Conservation (phyloP, 53 echinoderm and acorn worm genomes). For the Mesocentrotus franciscanus region DNA sequence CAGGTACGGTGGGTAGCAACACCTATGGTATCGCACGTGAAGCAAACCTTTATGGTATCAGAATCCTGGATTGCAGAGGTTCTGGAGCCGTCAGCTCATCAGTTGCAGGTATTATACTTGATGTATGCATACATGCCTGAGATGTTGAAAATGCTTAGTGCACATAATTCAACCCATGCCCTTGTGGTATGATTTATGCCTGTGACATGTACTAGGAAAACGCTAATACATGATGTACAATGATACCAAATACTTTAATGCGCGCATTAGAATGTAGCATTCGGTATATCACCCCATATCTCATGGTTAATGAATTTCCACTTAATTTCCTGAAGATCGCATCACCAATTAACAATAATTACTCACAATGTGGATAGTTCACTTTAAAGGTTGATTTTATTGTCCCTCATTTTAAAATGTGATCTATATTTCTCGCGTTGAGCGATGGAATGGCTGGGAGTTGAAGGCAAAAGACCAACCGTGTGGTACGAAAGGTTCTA, state of each 20-base stretch:
- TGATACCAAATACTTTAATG: no score
- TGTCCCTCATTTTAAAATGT: not conserved
- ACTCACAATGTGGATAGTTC: no score
- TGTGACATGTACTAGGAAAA: no score
- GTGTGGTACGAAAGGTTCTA: constrained; percentile 41
- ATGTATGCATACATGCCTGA: no score
- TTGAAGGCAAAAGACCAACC: constrained; percentile 46
- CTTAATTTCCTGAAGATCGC: not conserved
- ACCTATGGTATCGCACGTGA: constrained; percentile 60
- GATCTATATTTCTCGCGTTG: not conserved
- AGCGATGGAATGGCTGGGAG: constrained; percentile 10
- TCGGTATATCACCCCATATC: no score
- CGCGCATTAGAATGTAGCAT: no score
- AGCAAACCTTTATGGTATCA: constrained; percentile 55
- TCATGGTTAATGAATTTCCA: no score
- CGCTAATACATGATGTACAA: no score
- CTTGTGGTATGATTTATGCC: no score
- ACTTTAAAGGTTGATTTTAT: no score
- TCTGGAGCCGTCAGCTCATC: constrained; percentile 59
- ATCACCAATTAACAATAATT: not conserved
- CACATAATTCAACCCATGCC: no score
- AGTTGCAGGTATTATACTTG: constrained; percentile 49
- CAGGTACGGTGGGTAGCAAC: constrained; percentile 57
- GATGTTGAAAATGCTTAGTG: no score
- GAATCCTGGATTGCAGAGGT: constrained; percentile 46